Base-by-base conservation (phyloP, 2,113 vertebrate genomes). In the Microtus montanus region DNA sequence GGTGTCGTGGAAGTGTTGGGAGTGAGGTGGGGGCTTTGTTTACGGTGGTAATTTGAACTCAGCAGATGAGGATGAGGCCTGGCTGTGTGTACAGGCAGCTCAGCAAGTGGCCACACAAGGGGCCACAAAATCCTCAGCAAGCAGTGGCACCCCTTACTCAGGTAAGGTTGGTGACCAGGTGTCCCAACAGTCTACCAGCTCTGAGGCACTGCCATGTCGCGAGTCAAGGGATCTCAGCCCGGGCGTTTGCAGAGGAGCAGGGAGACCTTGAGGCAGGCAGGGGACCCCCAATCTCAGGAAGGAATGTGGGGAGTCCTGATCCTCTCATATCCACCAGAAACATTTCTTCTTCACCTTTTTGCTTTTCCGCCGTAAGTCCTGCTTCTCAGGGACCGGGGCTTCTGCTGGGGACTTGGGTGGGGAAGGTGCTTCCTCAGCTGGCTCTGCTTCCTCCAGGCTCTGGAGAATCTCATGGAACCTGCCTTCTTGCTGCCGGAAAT, bases 331-430 rank as follows among this genome's bases (percentile, higher is more conserved):
- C 99, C 99, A 99, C 99, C 99, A 99, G 98, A 99, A 99, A 93
- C 99, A 99, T 97, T 99, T 99, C 97, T 99, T 99, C 94, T 99
- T 99, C 88, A 99, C 98, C 97, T 99, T 99, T 98, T 99, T 99
- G 92, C 99, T 97, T 89, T 99, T 99, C 93, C 98, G 98, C 96
- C 98, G 96, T 33, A 98, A 93, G 92, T 98, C 98, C 90, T 98
- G 98, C 92, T 98, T 99, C 94, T 99, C 98, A 0, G 97, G 92
- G 74, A 73, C 96, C 1, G 97, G 96, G 54, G 97, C 96, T 66
- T 98, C 98, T 79, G 96, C 63, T 41, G 96, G 96, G 4, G 94
- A 95, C 95, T 98, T 97, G 80, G 97, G 96, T 87, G 98, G 97
- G 95, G 99, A 97, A 97, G 96, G 89, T 98, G 98, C 11, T 95